phyloP scores from a whole-genome alignment of 2,888 invertebrate species.

The Prenolepis imparis region DNA sequence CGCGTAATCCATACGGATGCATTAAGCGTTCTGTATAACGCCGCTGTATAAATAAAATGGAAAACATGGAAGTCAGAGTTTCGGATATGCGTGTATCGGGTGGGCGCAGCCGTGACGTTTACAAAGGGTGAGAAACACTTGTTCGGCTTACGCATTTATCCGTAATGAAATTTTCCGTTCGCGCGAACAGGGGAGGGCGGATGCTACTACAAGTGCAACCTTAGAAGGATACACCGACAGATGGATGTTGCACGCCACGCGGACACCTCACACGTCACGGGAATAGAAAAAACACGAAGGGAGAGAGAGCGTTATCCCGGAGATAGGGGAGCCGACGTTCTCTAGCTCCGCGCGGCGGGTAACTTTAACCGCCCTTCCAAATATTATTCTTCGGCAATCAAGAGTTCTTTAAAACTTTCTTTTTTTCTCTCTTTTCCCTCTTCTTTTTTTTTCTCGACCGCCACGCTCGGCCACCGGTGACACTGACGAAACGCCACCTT shows the following conservation, averaged over 20 bases:
- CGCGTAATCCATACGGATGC: conserved; percentile 21
- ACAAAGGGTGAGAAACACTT: conserved; percentile 57
- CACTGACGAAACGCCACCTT: conserved; percentile 59
- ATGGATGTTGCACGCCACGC: conserved; percentile 53
- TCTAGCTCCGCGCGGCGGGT: conserved; percentile 33
- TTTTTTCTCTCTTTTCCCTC: conserved; percentile 4
- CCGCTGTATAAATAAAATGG: conserved; percentile 39
- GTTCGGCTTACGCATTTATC: conserved; percentile 60
- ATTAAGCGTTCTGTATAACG: conserved; percentile 32
- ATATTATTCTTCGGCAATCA: conserved; percentile 71
- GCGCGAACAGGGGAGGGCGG: conserved; percentile 21
- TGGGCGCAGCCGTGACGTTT: conserved; percentile 19
- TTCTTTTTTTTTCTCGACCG: not conserved
- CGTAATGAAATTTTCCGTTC: conserved; percentile 67
- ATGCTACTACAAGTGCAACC: conserved; percentile 54
- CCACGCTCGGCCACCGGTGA: conserved; percentile 39
- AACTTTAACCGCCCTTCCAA: conserved; percentile 69
- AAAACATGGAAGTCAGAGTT: conserved; percentile 30
- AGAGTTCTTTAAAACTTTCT: conserved; percentile 68
- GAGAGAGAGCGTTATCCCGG: conserved; percentile 37
- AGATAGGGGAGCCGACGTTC: conserved; percentile 57
- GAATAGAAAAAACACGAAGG: conserved; percentile 66
- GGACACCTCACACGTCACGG: conserved; percentile 62
- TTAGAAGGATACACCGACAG: conserved; percentile 54
- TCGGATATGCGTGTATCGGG: conserved; percentile 28